Evolutionary conservation across 2,797 vertebrate genomes (phyloP).

Genomic region (Numenius phaeopus): DNA sequence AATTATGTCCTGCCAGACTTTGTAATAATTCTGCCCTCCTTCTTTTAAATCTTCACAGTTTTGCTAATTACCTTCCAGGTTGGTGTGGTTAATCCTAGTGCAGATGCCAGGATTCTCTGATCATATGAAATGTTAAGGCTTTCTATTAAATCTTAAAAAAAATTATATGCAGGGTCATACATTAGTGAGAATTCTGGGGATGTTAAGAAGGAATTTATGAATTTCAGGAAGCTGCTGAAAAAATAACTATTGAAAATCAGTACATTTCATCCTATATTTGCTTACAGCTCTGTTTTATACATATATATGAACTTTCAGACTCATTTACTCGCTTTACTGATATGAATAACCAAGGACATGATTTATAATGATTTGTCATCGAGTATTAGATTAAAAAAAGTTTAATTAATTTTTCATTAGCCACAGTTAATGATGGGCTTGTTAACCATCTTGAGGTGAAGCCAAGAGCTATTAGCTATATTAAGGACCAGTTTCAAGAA

Average conservation of each 20-base stretch:
- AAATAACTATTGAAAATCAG: background rate
- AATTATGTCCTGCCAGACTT: background rate
- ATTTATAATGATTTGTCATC: constrained; percentile 51
- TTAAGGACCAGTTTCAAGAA: constrained; percentile 19
- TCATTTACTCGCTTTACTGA: background rate
- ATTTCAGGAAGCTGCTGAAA: background rate
- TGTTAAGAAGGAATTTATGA: background rate
- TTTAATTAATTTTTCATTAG: constrained; percentile 62
- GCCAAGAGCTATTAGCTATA: constrained; percentile 45
- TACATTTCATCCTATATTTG: background rate
- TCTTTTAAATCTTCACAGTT: background rate
- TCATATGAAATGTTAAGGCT: background rate
- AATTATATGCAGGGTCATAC: background rate
- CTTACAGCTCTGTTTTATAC: background rate
- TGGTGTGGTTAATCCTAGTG: background rate
- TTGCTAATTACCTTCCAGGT: background rate
- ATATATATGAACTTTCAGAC: background rate
- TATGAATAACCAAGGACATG: background rate
- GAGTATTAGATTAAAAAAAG: constrained; percentile 35
- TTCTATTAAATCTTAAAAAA: background rate
- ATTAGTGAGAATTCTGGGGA: background rate
- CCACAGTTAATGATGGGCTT: constrained; percentile 42
- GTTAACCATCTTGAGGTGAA: constrained; percentile 50
- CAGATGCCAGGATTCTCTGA: background rate
- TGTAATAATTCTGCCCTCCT: background rate